Conservation (phyloP, 2,888 invertebrate genomes). For the Strigamia maritima region DNA sequence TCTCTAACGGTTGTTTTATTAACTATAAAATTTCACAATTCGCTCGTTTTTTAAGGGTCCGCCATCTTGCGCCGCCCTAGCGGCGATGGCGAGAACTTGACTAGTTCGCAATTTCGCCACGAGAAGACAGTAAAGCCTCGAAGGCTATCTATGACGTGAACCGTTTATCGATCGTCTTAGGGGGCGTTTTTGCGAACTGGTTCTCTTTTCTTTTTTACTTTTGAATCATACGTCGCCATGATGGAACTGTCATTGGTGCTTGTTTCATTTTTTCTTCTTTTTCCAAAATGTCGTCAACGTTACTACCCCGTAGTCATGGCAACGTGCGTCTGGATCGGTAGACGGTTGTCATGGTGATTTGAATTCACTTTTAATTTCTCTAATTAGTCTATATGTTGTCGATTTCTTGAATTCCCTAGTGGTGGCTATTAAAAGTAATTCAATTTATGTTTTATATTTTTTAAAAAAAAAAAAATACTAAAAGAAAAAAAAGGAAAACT, state of each 20-base stretch:
- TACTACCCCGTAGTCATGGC: conserved; percentile 30
- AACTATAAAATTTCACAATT: not conserved
- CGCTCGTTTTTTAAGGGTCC: conserved; percentile 11
- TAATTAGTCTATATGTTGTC: not conserved
- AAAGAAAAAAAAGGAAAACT: not conserved
- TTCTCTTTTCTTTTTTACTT: conserved; percentile 17
- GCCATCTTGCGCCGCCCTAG: conserved; percentile 28
- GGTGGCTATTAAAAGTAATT: conserved; percentile 24
- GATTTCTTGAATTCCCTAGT: conserved; percentile 23
- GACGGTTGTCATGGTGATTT: conserved; percentile 24
- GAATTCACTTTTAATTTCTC: conserved; percentile 13
- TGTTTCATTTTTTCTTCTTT: conserved; percentile 28
- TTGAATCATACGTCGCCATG: conserved; percentile 21
- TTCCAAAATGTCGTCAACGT: conserved; percentile 20
- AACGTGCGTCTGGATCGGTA: conserved; percentile 34
- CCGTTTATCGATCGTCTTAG: conserved; percentile 26
- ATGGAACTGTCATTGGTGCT: conserved; percentile 28
- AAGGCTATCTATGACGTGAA: conserved; percentile 8
- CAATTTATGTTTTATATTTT: not conserved
- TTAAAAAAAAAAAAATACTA: not conserved
- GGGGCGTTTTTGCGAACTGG: conserved; percentile 29
- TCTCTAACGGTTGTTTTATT: not conserved
- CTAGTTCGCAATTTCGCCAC: not conserved
- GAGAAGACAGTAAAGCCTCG: not conserved
- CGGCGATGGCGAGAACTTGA: not conserved